Conservation (phyloP, 1,140 invertebrate species). For the Chlorops oryzae region DNA sequence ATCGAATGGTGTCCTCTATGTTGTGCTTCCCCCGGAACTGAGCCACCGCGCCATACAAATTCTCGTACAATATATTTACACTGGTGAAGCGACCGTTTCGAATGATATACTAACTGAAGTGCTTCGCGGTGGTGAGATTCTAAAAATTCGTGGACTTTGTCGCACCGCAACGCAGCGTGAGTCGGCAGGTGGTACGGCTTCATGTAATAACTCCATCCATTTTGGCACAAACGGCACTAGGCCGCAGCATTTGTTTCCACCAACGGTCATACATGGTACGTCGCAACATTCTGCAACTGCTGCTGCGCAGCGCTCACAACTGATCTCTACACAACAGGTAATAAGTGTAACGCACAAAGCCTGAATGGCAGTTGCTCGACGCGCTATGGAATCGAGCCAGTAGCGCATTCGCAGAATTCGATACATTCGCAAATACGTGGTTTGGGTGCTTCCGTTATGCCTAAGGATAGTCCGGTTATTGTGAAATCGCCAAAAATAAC, state of each 20-base stretch:
- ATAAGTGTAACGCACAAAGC: conserved; percentile 11
- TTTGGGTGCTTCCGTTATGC: conserved; percentile 41
- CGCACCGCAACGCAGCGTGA: conserved; percentile 50
- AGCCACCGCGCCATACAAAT: conserved; percentile 71
- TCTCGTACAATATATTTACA: conserved; percentile 81
- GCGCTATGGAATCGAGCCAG: conserved; percentile 28
- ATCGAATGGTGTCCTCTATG: conserved; percentile 57
- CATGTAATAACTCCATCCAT: too few relatives aligned
- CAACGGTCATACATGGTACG: neutral
- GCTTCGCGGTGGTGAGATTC: conserved; percentile 68
- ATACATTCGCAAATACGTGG: conserved; percentile 40
- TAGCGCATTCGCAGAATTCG: conserved; percentile 28
- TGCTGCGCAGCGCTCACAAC: too few relatives aligned
- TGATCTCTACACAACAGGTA: too few relatives aligned
- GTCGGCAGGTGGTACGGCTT: too few relatives aligned
- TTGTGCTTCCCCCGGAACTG: conserved; percentile 75
- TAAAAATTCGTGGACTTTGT: conserved; percentile 70
- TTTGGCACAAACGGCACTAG: neutral
- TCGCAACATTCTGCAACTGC: neutral
- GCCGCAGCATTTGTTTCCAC: neutral
- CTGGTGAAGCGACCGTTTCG: conserved; percentile 75
- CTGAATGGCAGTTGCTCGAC: conserved; percentile 11
- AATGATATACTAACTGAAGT: conserved; percentile 75
- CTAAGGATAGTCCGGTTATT: conserved; percentile 46
- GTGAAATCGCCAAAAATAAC: conserved; percentile 43